Evolutionary conservation across 2,113 vertebrate genomes (phyloP), one percentile per base, ranked within the genome.

Genomic region (Megaceryle maxima): DNA sequence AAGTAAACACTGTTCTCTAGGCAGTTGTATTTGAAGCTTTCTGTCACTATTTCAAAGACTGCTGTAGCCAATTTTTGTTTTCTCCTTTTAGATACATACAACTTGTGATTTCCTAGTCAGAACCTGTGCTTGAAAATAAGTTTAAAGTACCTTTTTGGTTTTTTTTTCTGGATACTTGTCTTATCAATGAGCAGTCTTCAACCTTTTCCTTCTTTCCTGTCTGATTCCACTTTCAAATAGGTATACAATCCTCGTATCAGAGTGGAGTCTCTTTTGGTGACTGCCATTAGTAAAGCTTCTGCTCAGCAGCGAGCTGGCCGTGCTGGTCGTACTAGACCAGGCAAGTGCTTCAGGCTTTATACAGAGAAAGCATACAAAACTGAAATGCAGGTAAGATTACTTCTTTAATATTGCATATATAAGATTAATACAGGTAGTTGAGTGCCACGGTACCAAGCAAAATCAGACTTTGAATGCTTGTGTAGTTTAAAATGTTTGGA

Each of bases 191-290:
- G 11, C 1, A 1, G 3, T 60, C 25, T 70, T 92, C 10, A 78
- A 72, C 80, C 43, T 75, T 69, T 70, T 13, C 24, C 11, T 77
- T 76, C 37, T 79, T 86, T 68, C 44, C 33, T 79, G 11, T 81
- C 43, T 63, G 5, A 29, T 73, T 77, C 10, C 20, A 0, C 60
- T 87, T 48, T 60, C 63, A 2, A 68, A 94, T 78, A 99, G 99
- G 99, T 99, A n/a, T 99, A 99, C 95, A 99, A 99, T 92, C 99
- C 99, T 83, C 98, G 99, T 29, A 99, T 99, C 97, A 97, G 99
- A 96, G 99, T 99, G 16, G 99, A 99, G 97, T 99, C 99, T 29
- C 97, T 99, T 81, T 96, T 99, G 79, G 99, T 99, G 94, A 99
- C 99, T 5, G 99, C 99, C 1, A 99, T 99, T 95, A 99, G 99